Percentiles rank a stretch among this genome's conserved stretches.
These are phyloP conservation scores for Tricholauxania praeusta DNA, from an alignment of 2,888 invertebrate genomes.

Conservation along the genomic window DNA sequence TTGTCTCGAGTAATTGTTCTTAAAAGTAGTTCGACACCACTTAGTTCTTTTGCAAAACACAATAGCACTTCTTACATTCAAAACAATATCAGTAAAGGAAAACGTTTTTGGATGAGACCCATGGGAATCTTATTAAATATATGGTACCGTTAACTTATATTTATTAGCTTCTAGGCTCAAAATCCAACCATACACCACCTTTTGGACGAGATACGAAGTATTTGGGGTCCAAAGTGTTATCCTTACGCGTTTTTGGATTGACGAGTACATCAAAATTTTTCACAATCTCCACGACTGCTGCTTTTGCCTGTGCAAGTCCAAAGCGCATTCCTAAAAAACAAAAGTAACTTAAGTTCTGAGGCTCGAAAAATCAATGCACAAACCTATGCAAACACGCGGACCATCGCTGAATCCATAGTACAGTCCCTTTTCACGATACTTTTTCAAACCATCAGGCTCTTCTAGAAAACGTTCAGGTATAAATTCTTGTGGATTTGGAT, in stretches of 20 bases:
- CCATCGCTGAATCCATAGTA: conserved; percentile 64
- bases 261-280: conserved; percentile 60
- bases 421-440: conserved; percentile 57
- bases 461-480: conserved; percentile 60
- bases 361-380: neutral
- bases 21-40: no score
- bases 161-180: conserved; percentile 46
- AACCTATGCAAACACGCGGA: conserved; percentile 63
- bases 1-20: neutral
- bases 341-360: neutral
- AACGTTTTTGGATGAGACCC: neutral
- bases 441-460: conserved; percentile 58
- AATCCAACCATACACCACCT: conserved; percentile 61
- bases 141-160: neutral
- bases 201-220: conserved; percentile 52
- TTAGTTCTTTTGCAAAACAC: neutral
- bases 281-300: conserved; percentile 59
- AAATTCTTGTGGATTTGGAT: conserved; percentile 55
- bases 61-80: neutral
- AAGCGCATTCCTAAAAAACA: conserved; percentile 60
- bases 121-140: neutral
- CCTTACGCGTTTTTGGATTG: conserved; percentile 60
- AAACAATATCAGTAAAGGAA: neutral
- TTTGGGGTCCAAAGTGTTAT: conserved; percentile 56
- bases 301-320: conserved; percentile 62